A percentile compares a stretch with the other conserved stretches of the same genome.
Conservation (phyloP, 2,113 vertebrate genomes). For the Scophthalmus maximus region DNA sequence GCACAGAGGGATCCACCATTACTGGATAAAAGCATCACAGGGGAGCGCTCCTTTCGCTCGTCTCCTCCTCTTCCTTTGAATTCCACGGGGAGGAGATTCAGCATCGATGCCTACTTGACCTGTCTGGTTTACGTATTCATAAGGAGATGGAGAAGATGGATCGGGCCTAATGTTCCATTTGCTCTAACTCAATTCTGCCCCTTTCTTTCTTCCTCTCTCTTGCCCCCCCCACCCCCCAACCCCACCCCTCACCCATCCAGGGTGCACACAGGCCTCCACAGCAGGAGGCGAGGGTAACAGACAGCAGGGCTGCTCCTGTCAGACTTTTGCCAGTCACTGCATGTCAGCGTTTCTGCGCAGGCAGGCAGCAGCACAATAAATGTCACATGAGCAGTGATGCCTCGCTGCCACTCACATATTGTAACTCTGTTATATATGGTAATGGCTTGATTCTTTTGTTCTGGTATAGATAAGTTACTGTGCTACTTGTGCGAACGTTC, state of each 20-base stretch:
- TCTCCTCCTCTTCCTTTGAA: constrained; percentile 34
- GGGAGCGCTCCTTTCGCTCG: constrained; percentile 23
- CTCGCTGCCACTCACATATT: constrained; percentile 46
- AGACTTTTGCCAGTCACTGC: constrained; percentile 60
- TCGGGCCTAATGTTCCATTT: constrained; percentile 60
- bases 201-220: constrained; percentile 17
- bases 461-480: neutral
- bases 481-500: constrained; percentile 5
- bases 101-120: constrained; percentile 76
- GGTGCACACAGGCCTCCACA: constrained; percentile 62
- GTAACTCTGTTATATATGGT: constrained; percentile 41
- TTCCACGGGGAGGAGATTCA: constrained; percentile 52
- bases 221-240: constrained; percentile 21
- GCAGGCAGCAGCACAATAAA: constrained; percentile 63
- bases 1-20: constrained; percentile 58
- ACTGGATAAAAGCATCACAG: constrained; percentile 68
- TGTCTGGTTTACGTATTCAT: constrained; percentile 79
- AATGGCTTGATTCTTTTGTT: constrained; percentile 32
- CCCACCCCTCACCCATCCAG: constrained; percentile 7
- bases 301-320: constrained; percentile 60
- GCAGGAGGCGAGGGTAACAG: constrained; percentile 72
- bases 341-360: constrained; percentile 66
- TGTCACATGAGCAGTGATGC: constrained; percentile 50
- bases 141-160: constrained; percentile 67
- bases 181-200: constrained; percentile 54